These are phyloP conservation scores for Pangasius larnaudii DNA, from an alignment of 2,797 vertebrate species.

Conservation along the genomic window DNA sequence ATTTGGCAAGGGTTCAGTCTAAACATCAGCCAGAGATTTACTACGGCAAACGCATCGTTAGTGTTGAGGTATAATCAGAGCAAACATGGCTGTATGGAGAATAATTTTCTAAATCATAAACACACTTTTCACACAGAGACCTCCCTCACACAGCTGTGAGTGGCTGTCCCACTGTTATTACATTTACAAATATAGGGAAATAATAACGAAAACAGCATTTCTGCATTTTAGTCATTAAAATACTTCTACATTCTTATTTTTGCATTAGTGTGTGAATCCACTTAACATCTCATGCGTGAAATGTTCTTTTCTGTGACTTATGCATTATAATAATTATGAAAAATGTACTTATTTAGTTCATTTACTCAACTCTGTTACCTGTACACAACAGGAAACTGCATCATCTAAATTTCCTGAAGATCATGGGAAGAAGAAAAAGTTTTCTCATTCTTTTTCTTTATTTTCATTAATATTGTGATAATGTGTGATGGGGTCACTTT, in stretches of 20 bases:
- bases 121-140: slow-evolving; percentile 25
- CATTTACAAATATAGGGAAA: background rate
- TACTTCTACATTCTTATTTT: background rate
- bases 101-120: slow-evolving; percentile 57
- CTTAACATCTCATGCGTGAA: background rate
- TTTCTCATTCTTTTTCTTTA: background rate
- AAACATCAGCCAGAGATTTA: slow-evolving; percentile 67
- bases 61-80: slow-evolving; percentile 67
- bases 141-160: slow-evolving; percentile 36
- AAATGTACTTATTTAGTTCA: background rate
- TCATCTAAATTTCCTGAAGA: background rate
- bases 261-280: background rate
- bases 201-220: background rate
- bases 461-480: background rate
- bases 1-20: slow-evolving; percentile 65
- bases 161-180: background rate
- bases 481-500: background rate
- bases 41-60: slow-evolving; percentile 58
- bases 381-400: background rate
- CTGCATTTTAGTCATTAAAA: background rate
- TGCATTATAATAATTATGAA: background rate
- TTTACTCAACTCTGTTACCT: background rate
- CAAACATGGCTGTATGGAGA: slow-evolving; percentile 59
- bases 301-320: background rate
- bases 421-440: background rate